Conservation (phyloP, 2,113 vertebrate genomes). For the Sialia sialis region DNA sequence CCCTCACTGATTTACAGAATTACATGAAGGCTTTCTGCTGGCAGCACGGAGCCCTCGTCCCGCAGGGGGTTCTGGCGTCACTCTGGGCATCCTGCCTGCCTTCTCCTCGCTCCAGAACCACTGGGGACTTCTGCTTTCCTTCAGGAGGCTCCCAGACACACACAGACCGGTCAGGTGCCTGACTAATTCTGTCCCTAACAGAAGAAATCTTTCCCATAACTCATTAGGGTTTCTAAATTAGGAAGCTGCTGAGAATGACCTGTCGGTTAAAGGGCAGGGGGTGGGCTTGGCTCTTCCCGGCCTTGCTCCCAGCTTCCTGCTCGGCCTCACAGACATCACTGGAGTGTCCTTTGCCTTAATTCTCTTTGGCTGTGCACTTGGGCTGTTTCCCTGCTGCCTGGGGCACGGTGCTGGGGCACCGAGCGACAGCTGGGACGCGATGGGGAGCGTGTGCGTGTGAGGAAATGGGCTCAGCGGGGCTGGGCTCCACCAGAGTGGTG, state of each 20-base stretch:
- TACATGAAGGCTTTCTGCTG: background rate
- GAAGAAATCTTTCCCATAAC: background rate
- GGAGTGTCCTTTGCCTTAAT: slow-evolving; percentile 22
- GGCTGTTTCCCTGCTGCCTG: background rate
- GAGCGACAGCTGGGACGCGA: background rate
- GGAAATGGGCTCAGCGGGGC: background rate
- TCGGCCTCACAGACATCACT: background rate
- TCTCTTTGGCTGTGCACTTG: background rate
- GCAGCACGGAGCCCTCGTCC: background rate
- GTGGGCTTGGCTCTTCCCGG: background rate
- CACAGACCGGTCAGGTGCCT: background rate
- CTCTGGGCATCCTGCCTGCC: accelerated
- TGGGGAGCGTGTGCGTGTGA: background rate
- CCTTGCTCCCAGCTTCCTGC: background rate
- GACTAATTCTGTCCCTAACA: background rate
- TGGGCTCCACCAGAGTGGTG: background rate
- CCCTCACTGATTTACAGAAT: background rate
- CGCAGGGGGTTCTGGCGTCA: accelerated
- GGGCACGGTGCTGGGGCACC: accelerated
- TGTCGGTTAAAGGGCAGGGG: background rate
- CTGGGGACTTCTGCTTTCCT: background rate
- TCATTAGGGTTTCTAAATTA: slow-evolving; percentile 11
- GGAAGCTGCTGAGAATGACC: background rate
- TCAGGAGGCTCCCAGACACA: background rate
- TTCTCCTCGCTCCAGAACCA: background rate